A percentile compares a stretch with the other conserved stretches of the same genome.
Conservation (phyloP, 2,113 vertebrate species). For the Hemibagrus wyckioides region DNA sequence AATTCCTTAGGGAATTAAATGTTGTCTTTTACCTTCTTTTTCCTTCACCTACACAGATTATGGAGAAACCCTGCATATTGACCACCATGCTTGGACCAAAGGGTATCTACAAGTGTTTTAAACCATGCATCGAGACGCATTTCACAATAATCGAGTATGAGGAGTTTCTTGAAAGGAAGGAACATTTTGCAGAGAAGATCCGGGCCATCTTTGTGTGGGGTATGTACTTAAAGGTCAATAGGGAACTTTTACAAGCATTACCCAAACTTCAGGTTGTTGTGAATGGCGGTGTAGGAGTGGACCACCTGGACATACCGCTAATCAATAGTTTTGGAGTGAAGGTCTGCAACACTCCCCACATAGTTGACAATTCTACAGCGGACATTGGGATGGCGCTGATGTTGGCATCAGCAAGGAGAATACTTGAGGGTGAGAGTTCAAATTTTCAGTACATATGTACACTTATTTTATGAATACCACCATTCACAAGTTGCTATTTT, state of each 20-base stretch:
- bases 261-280: slow-evolving; percentile 74
- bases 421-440: slow-evolving; percentile 72
- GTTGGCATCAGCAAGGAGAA: slow-evolving; percentile 75
- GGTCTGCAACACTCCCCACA: slow-evolving; percentile 73
- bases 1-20: background rate
- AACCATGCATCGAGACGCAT: slow-evolving; percentile 68
- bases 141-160: slow-evolving; percentile 73
- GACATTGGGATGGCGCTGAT: slow-evolving; percentile 77
- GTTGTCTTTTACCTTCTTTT: background rate
- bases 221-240: slow-evolving; percentile 51
- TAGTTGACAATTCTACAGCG: slow-evolving; percentile 75
- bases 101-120: slow-evolving; percentile 61
- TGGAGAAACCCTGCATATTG: slow-evolving; percentile 68
- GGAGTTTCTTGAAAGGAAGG: slow-evolving; percentile 67
- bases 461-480: background rate
- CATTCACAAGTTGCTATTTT: background rate
- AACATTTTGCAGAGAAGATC: slow-evolving; percentile 66
- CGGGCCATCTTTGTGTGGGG: slow-evolving; percentile 70
- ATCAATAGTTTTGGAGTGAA: slow-evolving; percentile 75
- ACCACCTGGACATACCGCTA: slow-evolving; percentile 77
- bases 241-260: slow-evolving; percentile 67
- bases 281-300: slow-evolving; percentile 75
- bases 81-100: slow-evolving; percentile 58
- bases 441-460: background rate
- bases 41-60: slow-evolving; percentile 32